Percentiles rank a stretch among this genome's conserved stretches.
These are phyloP conservation scores for Hemibagrus guttatus DNA, from an alignment of 2,797 vertebrate genomes.

Conservation along the genomic window DNA sequence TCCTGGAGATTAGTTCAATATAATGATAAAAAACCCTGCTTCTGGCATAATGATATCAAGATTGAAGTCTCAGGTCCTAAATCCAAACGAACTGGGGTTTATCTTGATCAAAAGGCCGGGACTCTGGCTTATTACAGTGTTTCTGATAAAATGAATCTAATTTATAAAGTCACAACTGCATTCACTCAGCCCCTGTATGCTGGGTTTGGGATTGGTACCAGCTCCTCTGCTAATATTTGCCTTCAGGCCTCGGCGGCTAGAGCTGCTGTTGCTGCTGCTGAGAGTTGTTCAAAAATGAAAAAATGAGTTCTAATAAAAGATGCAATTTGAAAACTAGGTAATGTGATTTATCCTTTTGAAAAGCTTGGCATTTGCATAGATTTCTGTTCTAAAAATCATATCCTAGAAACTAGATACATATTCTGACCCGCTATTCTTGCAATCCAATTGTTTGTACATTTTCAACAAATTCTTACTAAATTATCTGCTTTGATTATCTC, in stretches of 20 bases:
- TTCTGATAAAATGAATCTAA: conserved; percentile 42
- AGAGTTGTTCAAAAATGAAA: neutral
- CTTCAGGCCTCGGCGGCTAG: neutral
- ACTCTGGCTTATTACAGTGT: conserved; percentile 40
- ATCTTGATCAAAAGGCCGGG: conserved; percentile 43
- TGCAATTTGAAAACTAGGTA: neutral
- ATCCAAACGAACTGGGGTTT: conserved; percentile 43
- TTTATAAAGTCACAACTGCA: conserved; percentile 35
- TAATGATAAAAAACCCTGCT: neutral
- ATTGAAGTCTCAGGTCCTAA: neutral
- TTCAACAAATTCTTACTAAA: neutral
- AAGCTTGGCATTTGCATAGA: neutral
- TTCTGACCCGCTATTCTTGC: neutral
- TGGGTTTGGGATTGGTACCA: conserved; percentile 42
- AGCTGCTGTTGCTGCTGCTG: neutral
- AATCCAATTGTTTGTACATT: neutral
- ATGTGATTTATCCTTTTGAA: neutral
- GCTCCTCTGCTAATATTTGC: conserved; percentile 31
- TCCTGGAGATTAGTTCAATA: conserved; percentile 40
- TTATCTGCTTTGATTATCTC: neutral
- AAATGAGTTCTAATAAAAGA: conserved; percentile 3
- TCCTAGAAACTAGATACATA: neutral
- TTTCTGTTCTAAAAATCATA: too few species aligned
- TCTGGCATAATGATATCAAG: conserved; percentile 34
- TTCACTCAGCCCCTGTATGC: conserved; percentile 39